Base-by-base conservation (phyloP, 2,888 invertebrate species). In the Xestia sexstrigata region DNA sequence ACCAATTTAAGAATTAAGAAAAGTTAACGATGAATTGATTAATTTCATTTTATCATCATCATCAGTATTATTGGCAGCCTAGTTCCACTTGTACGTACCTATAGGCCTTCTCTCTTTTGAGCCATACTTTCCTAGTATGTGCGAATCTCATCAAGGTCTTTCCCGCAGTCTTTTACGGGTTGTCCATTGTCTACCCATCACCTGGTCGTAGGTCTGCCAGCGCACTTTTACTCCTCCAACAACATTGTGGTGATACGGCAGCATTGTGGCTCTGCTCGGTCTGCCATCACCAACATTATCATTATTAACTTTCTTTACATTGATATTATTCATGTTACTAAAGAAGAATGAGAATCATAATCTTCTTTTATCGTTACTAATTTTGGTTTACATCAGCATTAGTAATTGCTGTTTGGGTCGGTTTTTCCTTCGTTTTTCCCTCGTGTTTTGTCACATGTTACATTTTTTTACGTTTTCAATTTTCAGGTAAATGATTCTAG, bases 1-100 rank as follows among this genome's bases (percentile, higher is more conserved):
- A 35, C 45, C 20, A 69, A 79, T 82, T 77, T 58, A 30, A 62
- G 30, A 55, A 76, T 55, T 63, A 35, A 15, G 35, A 23, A 15
- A 11, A 60, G 26, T 79, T 49, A 49, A n/a, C 23, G 42, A 1
- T 35, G 6, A 42, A 55, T n/a, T 52, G 13, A 30, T 74, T 74
- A n/a, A 55, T 55, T 74, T 52, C 8, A 7, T 74, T 17, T 65
- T n/a, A 26, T 65, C 42, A n/a, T 55, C 55, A n/a, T 23, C 20
- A 13, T n/a, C 42, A 20, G 42, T 1, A n/a, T 42, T 65, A n/a
- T 8, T 65, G 8, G 42, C 42, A n/a, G n/a, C 8, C 42, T 17
- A 1, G n/a, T 42, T 4, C 17, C n/a, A 63, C n/a, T n/a, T 13
- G 2, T 62, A 23, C n/a, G 55, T 55, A 55, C 55, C 11, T 20